Conservation (phyloP, 2,797 vertebrate species). For the Bradypodion pumilum region DNA sequence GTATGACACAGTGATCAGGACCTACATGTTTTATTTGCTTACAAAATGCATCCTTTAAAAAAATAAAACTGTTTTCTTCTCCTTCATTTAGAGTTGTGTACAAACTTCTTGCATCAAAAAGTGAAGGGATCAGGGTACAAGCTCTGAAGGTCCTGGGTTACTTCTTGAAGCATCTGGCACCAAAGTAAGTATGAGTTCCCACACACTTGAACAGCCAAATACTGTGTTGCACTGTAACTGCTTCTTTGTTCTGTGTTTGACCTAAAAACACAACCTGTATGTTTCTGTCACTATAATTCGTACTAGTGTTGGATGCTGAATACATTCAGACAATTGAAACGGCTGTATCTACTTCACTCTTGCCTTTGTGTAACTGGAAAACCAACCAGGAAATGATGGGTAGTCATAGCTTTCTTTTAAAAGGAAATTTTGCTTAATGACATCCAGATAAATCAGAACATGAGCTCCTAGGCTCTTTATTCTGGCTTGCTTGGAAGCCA, state of each 20-base stretch:
- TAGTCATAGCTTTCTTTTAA: not conserved
- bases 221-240: not conserved
- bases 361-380: not conserved
- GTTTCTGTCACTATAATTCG: not conserved
- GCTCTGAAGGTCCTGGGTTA: conserved; percentile 96
- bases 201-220: not conserved
- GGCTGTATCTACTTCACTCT: not conserved
- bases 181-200: conserved; percentile 77
- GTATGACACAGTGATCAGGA: not conserved
- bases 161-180: conserved; percentile 86
- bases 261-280: not conserved
- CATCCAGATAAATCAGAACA: not conserved
- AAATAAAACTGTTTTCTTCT: conserved; percentile 47
- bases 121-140: conserved; percentile 94
- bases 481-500: not conserved
- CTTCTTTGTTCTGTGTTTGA: not conserved
- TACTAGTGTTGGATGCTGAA: not conserved
- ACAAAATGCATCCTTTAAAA: conserved; percentile 2
- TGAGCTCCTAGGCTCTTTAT: not conserved
- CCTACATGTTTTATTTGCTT: not conserved
- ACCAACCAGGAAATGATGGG: not conserved
- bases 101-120: conserved; percentile 94
- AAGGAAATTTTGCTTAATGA: not conserved
- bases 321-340: not conserved
- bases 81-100: conserved; percentile 87